Base-by-base conservation (phyloP, 1,140 invertebrate genomes). In the Scylla paramamosain region DNA sequence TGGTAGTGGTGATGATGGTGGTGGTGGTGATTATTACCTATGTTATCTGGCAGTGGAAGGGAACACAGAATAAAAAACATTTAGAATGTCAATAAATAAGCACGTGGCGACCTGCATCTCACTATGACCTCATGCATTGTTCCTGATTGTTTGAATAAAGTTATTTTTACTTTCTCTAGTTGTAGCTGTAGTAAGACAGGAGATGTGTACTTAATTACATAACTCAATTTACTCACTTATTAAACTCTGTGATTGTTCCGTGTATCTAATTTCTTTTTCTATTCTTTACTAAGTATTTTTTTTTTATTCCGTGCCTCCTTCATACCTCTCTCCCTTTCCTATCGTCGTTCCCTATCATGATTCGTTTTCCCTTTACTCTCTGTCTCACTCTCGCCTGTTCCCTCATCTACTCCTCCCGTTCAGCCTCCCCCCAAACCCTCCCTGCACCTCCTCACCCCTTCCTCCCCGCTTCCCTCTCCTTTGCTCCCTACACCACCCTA, bases 401-500 rank as follows among this genome's bases (percentile, higher is more conserved):
- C 31, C 52, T 92, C 90, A 12, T 67, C 90, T 92, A 48, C 16
- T 10, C 32, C 31, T 4, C 25, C 28, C 8, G 59, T 28, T 28
- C 77, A 7, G 14, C 89, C 46, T 52, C 39, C 3, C 88, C 32
- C 25, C 25, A 12, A 4, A 14, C 3, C 31, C 46, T 25, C 31
- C 84, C 29, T 46, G 31, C 86, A 12, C 29, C 87, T 46, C 29
- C 45, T 28, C 84, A 88, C 14, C 29, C 2, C 0, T 29, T 7
- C 45, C 48, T 25, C 12, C 29, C 6, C 84, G 2, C n/a, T 12
- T 25, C 67, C 31, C 48, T 31, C 67, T n/a, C 84, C 29, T 32
- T 39, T n/a, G 32, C 59, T 25, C 52, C 91, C 39, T 14, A 77
- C 91, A 77, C 59, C 91, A 39, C 91, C 91, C 91, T 92, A 92